Percentiles rank a stretch among this genome's conserved stretches.
Conservation (phyloP, 2,888 invertebrate genomes). For the Callimorpha dominula region DNA sequence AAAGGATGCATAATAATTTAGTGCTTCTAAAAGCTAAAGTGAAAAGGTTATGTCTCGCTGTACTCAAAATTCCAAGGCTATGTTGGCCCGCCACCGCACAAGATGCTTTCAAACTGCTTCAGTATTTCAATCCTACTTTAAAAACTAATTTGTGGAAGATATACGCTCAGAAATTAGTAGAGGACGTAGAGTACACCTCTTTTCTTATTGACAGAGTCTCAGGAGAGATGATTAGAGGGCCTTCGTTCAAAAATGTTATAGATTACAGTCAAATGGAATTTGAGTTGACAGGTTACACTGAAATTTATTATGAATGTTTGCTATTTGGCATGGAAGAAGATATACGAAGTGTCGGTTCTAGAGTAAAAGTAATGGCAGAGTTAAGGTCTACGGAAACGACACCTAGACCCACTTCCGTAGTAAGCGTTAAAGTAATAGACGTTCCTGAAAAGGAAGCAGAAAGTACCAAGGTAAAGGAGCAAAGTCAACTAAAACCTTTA, state of each 20-base stretch:
- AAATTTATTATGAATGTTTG: constrained; percentile 77
- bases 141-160: constrained; percentile 75
- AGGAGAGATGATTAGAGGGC: constrained; percentile 76
- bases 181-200: constrained; percentile 68
- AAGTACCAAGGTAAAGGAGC: constrained; percentile 16
- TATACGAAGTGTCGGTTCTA: constrained; percentile 72
- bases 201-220: constrained; percentile 77
- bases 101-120: constrained; percentile 77
- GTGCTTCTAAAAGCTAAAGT: constrained; percentile 72
- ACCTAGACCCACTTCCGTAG: constrained; percentile 58
- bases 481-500: background rate
- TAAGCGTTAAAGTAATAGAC: constrained; percentile 46
- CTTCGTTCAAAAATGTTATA: constrained; percentile 75
- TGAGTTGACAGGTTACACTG: constrained; percentile 75
- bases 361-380: constrained; percentile 73
- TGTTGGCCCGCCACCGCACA: constrained; percentile 75
- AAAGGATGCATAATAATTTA: constrained; percentile 73
- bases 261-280: constrained; percentile 80
- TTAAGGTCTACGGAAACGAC: constrained; percentile 65
- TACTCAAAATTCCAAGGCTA: constrained; percentile 70
- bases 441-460: constrained; percentile 26
- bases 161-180: constrained; percentile 68
- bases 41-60: constrained; percentile 74
- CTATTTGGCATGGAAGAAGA: constrained; percentile 71
- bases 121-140: constrained; percentile 77